Evolutionary conservation across 37 sponge, comb jelly and placozoan species (phyloP).

Genomic region (Diacarnus erythraeanus): DNA sequence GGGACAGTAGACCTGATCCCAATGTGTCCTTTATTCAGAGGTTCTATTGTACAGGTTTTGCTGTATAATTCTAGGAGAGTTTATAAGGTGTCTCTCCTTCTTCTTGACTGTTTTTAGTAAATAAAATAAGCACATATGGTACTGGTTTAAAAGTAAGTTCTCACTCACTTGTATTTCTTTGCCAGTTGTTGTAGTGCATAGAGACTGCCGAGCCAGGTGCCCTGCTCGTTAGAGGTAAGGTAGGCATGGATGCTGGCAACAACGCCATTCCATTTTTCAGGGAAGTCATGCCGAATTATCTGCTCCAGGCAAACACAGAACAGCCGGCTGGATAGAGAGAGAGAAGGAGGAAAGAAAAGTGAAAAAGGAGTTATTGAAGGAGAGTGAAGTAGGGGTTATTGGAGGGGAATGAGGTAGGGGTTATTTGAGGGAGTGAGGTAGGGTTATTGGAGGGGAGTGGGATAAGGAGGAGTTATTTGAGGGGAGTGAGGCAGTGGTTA

Average conservation of each 20-base stretch:
- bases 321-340: conserved; percentile 55
- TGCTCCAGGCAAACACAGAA: conserved; percentile 81
- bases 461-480: background rate
- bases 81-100: too few species aligned
- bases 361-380: background rate
- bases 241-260: conserved; percentile 54
- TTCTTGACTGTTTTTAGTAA: too few species aligned
- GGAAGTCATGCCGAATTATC: conserved; percentile 82
- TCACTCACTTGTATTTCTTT: conserved; percentile 80
- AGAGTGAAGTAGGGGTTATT: background rate
- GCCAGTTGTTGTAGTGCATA: conserved; percentile 65
- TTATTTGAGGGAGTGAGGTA: background rate
- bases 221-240: conserved; percentile 61
- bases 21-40: too few species aligned
- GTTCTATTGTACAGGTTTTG: too few species aligned
- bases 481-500: background rate
- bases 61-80: too few species aligned
- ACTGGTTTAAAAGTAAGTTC: too few species aligned
- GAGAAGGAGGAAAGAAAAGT: background rate
- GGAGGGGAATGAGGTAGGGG: background rate
- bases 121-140: too few species aligned
- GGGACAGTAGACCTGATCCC: too few species aligned
- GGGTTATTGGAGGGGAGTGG: background rate
- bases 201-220: conserved; percentile 67
- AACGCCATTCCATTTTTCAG: conserved; percentile 77